phyloP scores from a whole-genome alignment of 2,888 invertebrate species.

The Agonopterix alstromeriana region DNA sequence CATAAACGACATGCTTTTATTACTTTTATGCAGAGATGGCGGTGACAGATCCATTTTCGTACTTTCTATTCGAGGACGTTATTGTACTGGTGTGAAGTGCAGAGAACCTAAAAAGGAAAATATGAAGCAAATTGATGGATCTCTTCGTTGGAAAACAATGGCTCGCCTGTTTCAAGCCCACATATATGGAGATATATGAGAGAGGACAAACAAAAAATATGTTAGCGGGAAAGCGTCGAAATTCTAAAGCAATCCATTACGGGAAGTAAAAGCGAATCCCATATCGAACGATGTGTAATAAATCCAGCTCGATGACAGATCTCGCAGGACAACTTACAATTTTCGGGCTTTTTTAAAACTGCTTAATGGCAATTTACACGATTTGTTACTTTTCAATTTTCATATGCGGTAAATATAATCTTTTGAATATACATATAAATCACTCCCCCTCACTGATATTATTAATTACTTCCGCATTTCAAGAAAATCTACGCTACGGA shows the following conservation, averaged over 20 bases:
- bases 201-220: neutral
- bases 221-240: constrained; percentile 7
- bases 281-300: constrained; percentile 37
- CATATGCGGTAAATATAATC: no score
- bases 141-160: neutral
- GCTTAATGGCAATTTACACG: constrained; percentile 22
- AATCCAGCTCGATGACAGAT: constrained; percentile 42
- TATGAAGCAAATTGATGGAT: neutral
- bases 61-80: no score
- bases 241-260: constrained; percentile 37
- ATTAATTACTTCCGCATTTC: no score
- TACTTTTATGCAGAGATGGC: no score
- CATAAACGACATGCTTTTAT: no score
- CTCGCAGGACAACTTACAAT: constrained; percentile 25
- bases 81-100: no score
- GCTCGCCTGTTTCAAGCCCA: neutral
- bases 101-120: no score
- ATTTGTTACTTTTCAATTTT: no score
- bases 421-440: no score
- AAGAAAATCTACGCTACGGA: no score
- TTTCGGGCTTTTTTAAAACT: constrained; percentile 34
- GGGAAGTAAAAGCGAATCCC: constrained; percentile 35
- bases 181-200: neutral
- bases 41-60: no score
- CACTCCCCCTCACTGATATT: no score